Evolutionary conservation across 2,888 invertebrate genomes (phyloP), one percentile per base, ranked within the genome.

Genomic region (Tipula lateralis): DNA sequence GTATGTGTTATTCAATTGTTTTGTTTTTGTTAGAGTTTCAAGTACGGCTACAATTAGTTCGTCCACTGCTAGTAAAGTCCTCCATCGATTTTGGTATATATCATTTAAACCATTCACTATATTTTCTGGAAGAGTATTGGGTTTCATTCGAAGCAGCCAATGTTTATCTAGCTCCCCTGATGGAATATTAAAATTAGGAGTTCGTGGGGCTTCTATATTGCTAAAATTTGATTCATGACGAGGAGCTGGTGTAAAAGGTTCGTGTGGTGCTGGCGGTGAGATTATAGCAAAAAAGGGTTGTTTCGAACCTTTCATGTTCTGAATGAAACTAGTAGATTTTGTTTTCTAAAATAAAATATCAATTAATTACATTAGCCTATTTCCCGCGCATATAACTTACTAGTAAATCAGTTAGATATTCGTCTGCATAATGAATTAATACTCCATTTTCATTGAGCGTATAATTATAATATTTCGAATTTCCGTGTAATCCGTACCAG

Each of bases 381-480:
- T n/a, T n/a, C n/a, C n/a, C n/a, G n/a, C n/a, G n/a, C n/a, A n/a
- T n/a, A n/a, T 88, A 87, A 7, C 93, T 92, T 90, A 96, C 95
- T 87, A 97, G 93, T 84, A 96, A 91, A 91, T 97, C 96, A 1
- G 98, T 97, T 19, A 98, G 92, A 89, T 98, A 98, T 85, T 94
- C 92, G 19, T 93, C 90, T 24, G 92, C 89, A 13, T 93, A 93
- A 87, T 93, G 93, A 36, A 92, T 93, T 9, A 92, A 91, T 0
- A 92, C 92, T 0, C 96, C 96, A 89, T 98, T 96, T 86, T 96
- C 93, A 0, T 96, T 96, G 83, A 98, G 89, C 0, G 94, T 93
- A 88, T 97, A 98, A 90, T 97, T 94, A 89, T 97, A 98, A 90
- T 98, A 98, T n/a, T 92, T 93, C 0, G 97, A 97, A 90, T 98